Base-by-base conservation (phyloP, 2,888 invertebrate genomes). In the Thelaira solivaga region DNA sequence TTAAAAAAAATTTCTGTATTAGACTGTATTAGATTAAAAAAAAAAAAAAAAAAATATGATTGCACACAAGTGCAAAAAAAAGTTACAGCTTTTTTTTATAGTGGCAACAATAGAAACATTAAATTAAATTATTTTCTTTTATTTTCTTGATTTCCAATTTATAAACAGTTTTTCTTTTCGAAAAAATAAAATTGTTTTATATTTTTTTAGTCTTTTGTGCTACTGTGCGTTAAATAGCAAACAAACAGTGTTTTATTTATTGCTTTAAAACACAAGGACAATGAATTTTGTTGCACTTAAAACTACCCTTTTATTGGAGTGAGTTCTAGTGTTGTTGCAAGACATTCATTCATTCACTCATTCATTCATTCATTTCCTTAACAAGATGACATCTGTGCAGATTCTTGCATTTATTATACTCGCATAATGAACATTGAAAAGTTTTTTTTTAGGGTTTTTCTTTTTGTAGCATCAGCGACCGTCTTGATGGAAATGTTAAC, bases 401-500 rank as follows among this genome's bases (percentile, higher is more conserved):
- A 74, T 80, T 80, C 55, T 34, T 49, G 20, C 26, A 61, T 61
- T 55, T 41, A 57, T 55, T 45, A 18, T 68, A 49, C n/a, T n/a
- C n/a, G n/a, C n/a, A n/a, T 65, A n/a, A 41, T 41, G 22, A 62
- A 59, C 11, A 51, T 41, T n/a, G n/a, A n/a, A n/a, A n/a, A n/a
- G n/a, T n/a, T n/a, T n/a, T n/a, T n/a, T n/a, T n/a, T n/a, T n/a
- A n/a, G n/a, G n/a, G n/a, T n/a, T n/a, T n/a, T n/a, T n/a, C n/a
- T n/a, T n/a, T n/a, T n/a, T n/a, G n/a, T n/a, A 26, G 31, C 67
- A 61, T 61, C 55, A 39, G 11, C 34, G n/a, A 29, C 29, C 29
- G 36, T 47, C 45, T 84, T 87, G 87, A 88, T 88, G 86, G 86
- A 86, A 86, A 83, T 86, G 87, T 88, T 88, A 87, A 88, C 84